Percentiles rank a stretch among this genome's conserved stretches.
phyloP scores from a whole-genome alignment of 2,797 vertebrate genomes.

The Pantherophis vulpinus region DNA sequence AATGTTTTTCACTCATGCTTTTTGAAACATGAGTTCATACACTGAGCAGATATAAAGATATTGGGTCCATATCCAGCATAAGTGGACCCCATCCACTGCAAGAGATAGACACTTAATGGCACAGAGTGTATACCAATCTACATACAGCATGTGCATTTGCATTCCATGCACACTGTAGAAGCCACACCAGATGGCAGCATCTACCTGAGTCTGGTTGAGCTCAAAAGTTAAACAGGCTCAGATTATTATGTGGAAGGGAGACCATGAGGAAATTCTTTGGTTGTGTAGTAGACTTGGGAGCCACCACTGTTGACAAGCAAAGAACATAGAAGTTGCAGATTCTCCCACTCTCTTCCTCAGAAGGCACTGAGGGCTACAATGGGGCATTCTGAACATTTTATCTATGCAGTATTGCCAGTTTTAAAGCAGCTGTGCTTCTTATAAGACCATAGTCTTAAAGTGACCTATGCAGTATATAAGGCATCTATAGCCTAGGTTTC shows the following conservation, averaged over 20 bases:
- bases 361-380: not conserved
- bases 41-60: not conserved
- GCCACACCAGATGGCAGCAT: not conserved
- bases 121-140: not conserved
- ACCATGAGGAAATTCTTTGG: not conserved
- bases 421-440: not conserved
- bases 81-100: not conserved
- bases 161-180: not conserved
- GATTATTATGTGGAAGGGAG: not conserved
- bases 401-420: not conserved
- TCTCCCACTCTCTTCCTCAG: not conserved
- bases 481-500: not conserved
- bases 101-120: not conserved
- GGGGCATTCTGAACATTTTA: not conserved
- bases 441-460: not conserved
- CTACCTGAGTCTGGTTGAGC: not conserved
- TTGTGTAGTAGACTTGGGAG: not conserved
- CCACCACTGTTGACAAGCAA: not conserved
- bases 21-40: not conserved
- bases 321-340: not conserved
- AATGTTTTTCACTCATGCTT: not conserved
- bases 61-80: not conserved
- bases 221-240: not conserved
- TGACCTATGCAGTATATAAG: not conserved
- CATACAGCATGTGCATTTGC: not conserved